phyloP scores from a whole-genome alignment of 2,888 invertebrate genomes.

The Meloe dianella region DNA sequence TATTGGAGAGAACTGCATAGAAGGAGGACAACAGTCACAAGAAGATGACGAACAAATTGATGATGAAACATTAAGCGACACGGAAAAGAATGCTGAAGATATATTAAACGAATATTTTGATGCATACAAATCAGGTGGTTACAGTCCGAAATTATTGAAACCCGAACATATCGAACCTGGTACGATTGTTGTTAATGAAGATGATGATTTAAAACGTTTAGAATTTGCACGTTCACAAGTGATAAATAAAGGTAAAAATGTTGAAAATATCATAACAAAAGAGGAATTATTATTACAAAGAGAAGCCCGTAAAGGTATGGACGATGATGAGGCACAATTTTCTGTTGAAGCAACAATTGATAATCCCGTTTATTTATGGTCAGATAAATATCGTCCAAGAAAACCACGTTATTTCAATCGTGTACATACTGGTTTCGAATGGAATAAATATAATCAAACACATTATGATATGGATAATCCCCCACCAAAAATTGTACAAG shows the following conservation, averaged over 20 bases:
- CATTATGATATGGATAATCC: conserved; percentile 99
- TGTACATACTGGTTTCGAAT: conserved; percentile 97
- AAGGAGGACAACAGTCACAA: conserved; percentile 14
- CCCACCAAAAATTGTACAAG: conserved; percentile 99
- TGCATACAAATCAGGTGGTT: conserved; percentile 81
- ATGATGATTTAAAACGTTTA: conserved; percentile 77
- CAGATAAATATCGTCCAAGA: conserved; percentile 96
- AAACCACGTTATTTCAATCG: conserved; percentile 98
- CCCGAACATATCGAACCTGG: conserved; percentile 73
- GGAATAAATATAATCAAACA: conserved; percentile 99
- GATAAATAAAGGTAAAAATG: conserved; percentile 66
- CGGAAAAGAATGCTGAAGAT: conserved; percentile 55
- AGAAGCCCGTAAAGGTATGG: conserved; percentile 85
- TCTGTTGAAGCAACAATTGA: conserved; percentile 88
- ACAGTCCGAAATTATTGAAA: conserved; percentile 78
- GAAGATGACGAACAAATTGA: conserved; percentile 29
- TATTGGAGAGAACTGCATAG: conserved; percentile 34
- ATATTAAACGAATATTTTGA: conserved; percentile 65
- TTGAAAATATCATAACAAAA: conserved; percentile 60
- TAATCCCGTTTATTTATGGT: conserved; percentile 90
- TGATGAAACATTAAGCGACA: conserved; percentile 55
- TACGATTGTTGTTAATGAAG: conserved; percentile 76
- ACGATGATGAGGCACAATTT: conserved; percentile 87
- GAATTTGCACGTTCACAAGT: conserved; percentile 75
- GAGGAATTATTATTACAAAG: conserved; percentile 73